These are phyloP conservation scores for Umimayanthus kanabou DNA, from an alignment of 92 coral and sea anemone genomes.

Conservation along the genomic window DNA sequence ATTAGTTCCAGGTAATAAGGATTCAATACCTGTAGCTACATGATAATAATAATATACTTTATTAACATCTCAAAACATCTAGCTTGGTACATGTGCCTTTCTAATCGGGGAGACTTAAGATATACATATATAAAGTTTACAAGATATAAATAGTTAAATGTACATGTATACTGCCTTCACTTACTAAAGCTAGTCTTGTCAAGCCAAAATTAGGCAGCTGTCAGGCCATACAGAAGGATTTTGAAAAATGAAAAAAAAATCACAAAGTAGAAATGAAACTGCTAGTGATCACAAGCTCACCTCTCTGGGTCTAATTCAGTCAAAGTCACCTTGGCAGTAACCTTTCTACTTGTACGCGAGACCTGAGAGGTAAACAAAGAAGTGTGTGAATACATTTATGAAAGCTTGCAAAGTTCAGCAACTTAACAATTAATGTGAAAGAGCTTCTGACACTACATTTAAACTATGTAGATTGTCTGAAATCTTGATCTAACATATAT, in stretches of 20 bases:
- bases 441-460: no score
- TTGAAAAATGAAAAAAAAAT: background rate
- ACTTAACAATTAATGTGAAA: background rate
- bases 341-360: background rate
- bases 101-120: no score
- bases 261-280: background rate
- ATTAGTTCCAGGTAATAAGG: no score
- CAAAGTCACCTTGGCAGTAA: background rate
- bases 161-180: no score
- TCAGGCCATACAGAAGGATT: background rate
- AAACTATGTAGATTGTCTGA: no score
- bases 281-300: background rate
- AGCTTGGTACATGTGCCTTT: no score
- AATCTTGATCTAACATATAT: no score
- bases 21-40: no score
- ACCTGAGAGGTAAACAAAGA: slow-evolving; percentile 13
- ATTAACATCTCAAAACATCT: no score
- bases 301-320: slow-evolving; percentile 24
- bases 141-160: no score
- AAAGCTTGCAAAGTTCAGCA: background rate
- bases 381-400: background rate
- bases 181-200: background rate
- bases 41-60: no score
- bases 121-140: no score
- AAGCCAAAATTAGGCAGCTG: background rate